Evolutionary conservation across 2,797 vertebrate species (phyloP).

Genomic region (Poliocrania exsul): DNA sequence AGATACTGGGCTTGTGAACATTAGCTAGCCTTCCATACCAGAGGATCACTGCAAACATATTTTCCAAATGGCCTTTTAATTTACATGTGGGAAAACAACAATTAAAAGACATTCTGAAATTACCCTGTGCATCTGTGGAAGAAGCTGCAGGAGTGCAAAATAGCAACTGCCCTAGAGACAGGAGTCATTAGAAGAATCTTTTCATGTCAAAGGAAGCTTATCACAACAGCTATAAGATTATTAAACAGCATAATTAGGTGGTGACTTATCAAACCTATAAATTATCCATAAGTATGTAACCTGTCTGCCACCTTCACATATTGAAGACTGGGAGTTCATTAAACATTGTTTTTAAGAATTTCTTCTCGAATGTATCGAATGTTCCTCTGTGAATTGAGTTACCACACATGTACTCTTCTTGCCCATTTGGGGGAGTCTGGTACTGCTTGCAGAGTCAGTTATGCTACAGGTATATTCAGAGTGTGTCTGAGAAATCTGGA

Average conservation of each 20-base stretch:
- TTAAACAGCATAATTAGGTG: not conserved
- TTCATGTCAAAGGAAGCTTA: not conserved
- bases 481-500: not conserved
- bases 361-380: not conserved
- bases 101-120: not conserved
- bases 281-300: not conserved
- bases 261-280: not conserved
- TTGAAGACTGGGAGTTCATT: not conserved
- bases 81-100: not conserved
- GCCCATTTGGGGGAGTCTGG: conserved; percentile 34
- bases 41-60: not conserved
- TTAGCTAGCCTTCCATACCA: not conserved
- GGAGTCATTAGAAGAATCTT: not conserved
- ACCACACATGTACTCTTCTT: not conserved
- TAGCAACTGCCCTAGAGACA: not conserved
- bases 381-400: not conserved
- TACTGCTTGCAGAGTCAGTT: not conserved
- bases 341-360: not conserved
- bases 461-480: not conserved
- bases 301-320: not conserved
- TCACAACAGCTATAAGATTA: not conserved
- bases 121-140: not conserved
- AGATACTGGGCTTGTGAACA: not conserved
- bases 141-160: not conserved
- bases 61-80: not conserved